phyloP scores from a whole-genome alignment of 2,113 vertebrate species.

The Periophthalmodon schlosseri region DNA sequence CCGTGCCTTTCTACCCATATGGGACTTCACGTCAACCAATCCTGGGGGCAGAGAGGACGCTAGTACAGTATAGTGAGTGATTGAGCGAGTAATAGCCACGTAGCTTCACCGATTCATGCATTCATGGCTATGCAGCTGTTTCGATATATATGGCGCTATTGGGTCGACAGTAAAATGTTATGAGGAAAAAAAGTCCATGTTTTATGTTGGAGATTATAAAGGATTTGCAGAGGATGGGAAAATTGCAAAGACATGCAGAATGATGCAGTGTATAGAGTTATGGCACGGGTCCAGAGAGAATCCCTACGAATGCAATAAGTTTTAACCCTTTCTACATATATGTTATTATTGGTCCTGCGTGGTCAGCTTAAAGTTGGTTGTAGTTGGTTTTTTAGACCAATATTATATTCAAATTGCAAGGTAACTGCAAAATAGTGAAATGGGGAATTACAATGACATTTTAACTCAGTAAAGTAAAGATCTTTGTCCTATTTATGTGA shows the following conservation, averaged over 20 bases:
- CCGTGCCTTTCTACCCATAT: conserved; percentile 34
- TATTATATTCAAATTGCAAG: background rate
- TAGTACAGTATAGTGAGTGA: background rate
- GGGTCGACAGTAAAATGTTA: conserved; percentile 20
- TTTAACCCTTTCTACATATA: conserved; percentile 21
- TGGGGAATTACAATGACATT: no score
- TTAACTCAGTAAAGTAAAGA: no score
- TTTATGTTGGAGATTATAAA: conserved; percentile 10
- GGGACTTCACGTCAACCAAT: conserved; percentile 38
- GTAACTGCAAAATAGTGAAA: no score
- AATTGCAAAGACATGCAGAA: conserved; percentile 3
- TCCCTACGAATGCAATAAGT: conserved; percentile 42
- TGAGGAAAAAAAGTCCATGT: conserved; percentile 17
- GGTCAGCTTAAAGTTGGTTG: conserved; percentile 8
- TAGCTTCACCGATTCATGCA: conserved; percentile 33
- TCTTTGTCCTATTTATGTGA: background rate
- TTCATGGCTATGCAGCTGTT: conserved; percentile 62
- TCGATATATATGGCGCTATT: conserved; percentile 35
- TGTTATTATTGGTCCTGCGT: conserved; percentile 34
- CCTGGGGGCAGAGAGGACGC: conserved; percentile 31
- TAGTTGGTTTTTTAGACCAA: background rate
- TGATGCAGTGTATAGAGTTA: background rate
- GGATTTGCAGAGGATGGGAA: conserved; percentile 7
- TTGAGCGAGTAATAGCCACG: conserved; percentile 3
- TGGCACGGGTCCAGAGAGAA: conserved; percentile 30